A percentile compares a stretch with the other conserved stretches of the same genome.
These are phyloP conservation scores for Tyrophagus putrescentiae DNA, from an alignment of 1,140 invertebrate genomes.

Conservation along the genomic window DNA sequence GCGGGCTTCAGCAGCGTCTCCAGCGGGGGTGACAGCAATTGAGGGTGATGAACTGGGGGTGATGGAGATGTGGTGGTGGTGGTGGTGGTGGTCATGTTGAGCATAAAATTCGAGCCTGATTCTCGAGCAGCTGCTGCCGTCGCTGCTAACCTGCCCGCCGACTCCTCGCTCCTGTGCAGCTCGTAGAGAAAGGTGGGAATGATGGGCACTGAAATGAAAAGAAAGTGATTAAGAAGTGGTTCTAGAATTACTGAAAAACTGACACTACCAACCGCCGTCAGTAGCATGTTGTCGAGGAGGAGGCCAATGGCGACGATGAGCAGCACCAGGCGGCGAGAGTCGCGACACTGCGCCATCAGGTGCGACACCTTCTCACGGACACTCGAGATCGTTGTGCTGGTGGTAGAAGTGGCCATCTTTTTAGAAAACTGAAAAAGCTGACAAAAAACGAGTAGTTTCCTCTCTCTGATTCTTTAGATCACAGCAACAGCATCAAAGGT, in stretches of 20 bases:
- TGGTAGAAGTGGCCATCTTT: too few relatives aligned
- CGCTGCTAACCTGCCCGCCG: too few relatives aligned
- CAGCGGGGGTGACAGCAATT: too few relatives aligned
- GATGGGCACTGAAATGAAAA: conserved; percentile 58
- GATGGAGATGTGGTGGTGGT: conserved; percentile 36
- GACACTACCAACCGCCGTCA: conserved; percentile 94
- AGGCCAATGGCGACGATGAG: conserved; percentile 96
- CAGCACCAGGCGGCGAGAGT: conserved; percentile 79
- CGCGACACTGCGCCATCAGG: conserved; percentile 36
- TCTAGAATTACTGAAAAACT: conserved; percentile 36
- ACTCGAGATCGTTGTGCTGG: too few relatives aligned
- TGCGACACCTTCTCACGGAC: conserved; percentile 7
- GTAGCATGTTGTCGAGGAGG: conserved; percentile 94
- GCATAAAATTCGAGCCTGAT: too few relatives aligned
- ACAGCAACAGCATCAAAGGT: too few relatives aligned
- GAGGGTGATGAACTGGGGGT: conserved; percentile 76
- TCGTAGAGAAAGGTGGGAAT: conserved; percentile 83
- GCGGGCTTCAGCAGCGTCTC: too few relatives aligned
- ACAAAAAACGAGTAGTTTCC: too few relatives aligned
- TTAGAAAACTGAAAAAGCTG: too few relatives aligned
- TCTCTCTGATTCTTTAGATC: too few relatives aligned
- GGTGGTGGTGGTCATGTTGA: not conserved
- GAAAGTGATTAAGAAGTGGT: not conserved
- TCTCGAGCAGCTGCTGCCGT: too few relatives aligned
- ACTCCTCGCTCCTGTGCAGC: conserved; percentile 50